Evolutionary conservation across 2,797 vertebrate species (phyloP), one percentile per base, ranked within the genome.

Genomic region (Selene dorsalis): DNA sequence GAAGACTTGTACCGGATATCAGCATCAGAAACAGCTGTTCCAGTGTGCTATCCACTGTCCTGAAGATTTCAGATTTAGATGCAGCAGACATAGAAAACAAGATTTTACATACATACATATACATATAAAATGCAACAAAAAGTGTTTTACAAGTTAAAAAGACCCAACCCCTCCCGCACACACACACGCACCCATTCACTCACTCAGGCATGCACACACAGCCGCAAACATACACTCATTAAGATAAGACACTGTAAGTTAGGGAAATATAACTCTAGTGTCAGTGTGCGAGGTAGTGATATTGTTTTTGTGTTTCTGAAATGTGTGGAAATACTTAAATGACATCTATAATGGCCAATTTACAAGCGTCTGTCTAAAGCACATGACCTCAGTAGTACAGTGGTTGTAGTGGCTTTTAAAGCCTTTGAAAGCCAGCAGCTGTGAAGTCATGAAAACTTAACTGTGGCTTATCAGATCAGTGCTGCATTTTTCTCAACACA

Each of bases 11-110:
- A 55, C 14, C 39, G 8, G 48, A 45, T 39, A 45, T 75, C 47
- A 55, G 18, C 63, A 83, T 74, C 32, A 69, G 30, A 78, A 80
- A 84, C 84, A 85, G 80, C 58, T 90, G 82, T 66, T 59, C 16
- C 24, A 24, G 45, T 53, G 41, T 41, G 65, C 39, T 56, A 26
- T 59, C n/a, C 22, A 50, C 45, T 67, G 35, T 22, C 32, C 1
- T 67, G 20, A 28, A 58, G 20, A 45, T 17, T 20, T 59, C 11
- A 69, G 10, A 22, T 59, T 43, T 47, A 26, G 26, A 53, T 32
- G 6, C 28, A 58, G 11, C 9, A 30, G 7, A 22, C 24, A 17
- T 1, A 64, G 18, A 56, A 38, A 24, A 58, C 39, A n/a, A n/a
- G n/a, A n/a, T n/a, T n/a, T n/a, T n/a, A n/a, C n/a, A n/a, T n/a